Base-by-base conservation (phyloP, 2,113 vertebrate species). In the Gallinago media region DNA sequence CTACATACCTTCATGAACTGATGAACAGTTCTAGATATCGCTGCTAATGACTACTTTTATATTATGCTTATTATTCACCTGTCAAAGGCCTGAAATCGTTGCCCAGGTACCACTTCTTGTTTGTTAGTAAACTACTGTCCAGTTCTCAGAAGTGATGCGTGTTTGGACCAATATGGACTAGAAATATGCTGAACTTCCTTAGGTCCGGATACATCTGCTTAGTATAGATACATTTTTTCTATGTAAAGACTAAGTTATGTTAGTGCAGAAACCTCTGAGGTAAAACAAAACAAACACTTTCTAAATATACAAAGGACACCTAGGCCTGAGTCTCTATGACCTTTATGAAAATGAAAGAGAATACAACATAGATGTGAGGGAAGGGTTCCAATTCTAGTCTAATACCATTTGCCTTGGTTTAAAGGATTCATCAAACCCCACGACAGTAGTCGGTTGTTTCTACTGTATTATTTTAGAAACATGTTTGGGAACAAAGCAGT, bases 1-100 rank as follows among this genome's bases (percentile, higher is more conserved):
- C n/a, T n/a, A n/a, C n/a, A n/a, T n/a, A n/a, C n/a, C n/a, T n/a
- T n/a, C n/a, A n/a, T n/a, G n/a, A n/a, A n/a, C n/a, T n/a, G n/a
- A n/a, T n/a, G n/a, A n/a, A n/a, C n/a, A n/a, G n/a, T n/a, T n/a
- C n/a, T n/a, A n/a, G n/a, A n/a, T n/a, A n/a, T n/a, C n/a, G n/a
- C n/a, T n/a, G n/a, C n/a, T n/a, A n/a, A n/a, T n/a, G n/a, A n/a
- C n/a, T n/a, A n/a, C n/a, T n/a, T n/a, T n/a, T n/a, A n/a, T n/a
- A n/a, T n/a, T n/a, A n/a, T n/a, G n/a, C n/a, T 76, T 85, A 50
- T 54, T 92, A 74, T 85, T 93, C 47, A 63, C 65, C 85, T 73
- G 29, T 58, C 82, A 76, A 88, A 63, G 63, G 18, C 55, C 42
- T 10, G 3, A 77, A 93, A 92, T 59, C 34, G 8, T 62, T 73